phyloP scores from a whole-genome alignment of 1,140 invertebrate genomes.

The Lepidostoma basale region DNA sequence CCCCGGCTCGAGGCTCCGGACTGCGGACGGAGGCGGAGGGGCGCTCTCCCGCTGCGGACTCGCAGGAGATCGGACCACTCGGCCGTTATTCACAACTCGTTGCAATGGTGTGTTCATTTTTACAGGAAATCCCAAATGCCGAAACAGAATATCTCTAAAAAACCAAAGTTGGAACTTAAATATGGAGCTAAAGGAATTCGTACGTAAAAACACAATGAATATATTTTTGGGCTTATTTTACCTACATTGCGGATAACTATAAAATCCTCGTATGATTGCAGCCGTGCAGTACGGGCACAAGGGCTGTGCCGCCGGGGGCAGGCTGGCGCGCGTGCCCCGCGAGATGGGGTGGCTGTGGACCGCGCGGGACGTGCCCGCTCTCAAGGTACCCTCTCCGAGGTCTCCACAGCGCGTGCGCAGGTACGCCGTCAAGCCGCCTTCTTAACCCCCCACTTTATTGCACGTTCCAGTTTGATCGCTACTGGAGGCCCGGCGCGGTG shows the following conservation, averaged over 20 bases:
- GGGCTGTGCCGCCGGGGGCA: not conserved
- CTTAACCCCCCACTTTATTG: too few relatives aligned
- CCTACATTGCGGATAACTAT: not conserved
- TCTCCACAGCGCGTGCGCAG: too few relatives aligned
- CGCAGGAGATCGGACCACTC: too few relatives aligned
- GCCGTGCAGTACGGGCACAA: slow-evolving; percentile 1
- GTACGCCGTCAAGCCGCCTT: too few relatives aligned
- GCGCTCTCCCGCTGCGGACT: too few relatives aligned
- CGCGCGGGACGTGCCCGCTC: slow-evolving; percentile 51
- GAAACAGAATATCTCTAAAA: not conserved
- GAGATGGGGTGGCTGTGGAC: slow-evolving; percentile 67
- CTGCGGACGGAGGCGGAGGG: too few relatives aligned
- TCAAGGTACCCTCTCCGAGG: slow-evolving; percentile 51
- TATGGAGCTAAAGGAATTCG: not conserved
- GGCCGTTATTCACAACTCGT: too few relatives aligned
- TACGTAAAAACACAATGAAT: not conserved
- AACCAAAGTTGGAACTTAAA: not conserved
- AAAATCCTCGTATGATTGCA: not conserved
- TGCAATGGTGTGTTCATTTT: too few relatives aligned
- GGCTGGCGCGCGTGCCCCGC: slow-evolving; percentile 53
- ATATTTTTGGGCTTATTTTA: not conserved
- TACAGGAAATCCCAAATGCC: not conserved
- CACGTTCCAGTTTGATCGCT: slow-evolving; percentile 15
- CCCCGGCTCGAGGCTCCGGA: too few relatives aligned
- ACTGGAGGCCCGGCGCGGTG: slow-evolving; percentile 24